These are phyloP conservation scores for Aphelenchoides avenae DNA, from an alignment of 1,140 invertebrate species.

Conservation along the genomic window DNA sequence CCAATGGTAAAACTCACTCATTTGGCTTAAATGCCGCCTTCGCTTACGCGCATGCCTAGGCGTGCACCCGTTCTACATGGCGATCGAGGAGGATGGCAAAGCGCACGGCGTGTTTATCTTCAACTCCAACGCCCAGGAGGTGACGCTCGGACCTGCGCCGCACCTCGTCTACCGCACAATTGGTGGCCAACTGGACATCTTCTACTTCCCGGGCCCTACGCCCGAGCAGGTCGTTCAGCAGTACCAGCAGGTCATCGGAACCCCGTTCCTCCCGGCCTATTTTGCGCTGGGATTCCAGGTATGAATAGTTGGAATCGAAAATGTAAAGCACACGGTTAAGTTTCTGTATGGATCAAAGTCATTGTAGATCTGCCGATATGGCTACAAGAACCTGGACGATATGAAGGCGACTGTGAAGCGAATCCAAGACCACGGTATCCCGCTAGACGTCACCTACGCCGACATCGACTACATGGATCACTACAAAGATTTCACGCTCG, in stretches of 20 bases:
- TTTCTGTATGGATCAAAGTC: too few relatives aligned
- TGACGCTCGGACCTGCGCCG: slow-evolving; percentile 54
- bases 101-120: slow-evolving; percentile 63
- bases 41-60: slow-evolving; percentile 49
- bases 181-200: slow-evolving; percentile 61
- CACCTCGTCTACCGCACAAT: slow-evolving; percentile 54
- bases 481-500: slow-evolving; percentile 74
- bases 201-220: slow-evolving; percentile 62
- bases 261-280: slow-evolving; percentile 61
- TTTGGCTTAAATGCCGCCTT: too few relatives aligned
- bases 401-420: slow-evolving; percentile 63
- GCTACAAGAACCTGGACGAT: slow-evolving; percentile 69
- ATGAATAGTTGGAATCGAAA: background rate
- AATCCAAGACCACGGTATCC: slow-evolving; percentile 59
- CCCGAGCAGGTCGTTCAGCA: slow-evolving; percentile 64
- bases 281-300: slow-evolving; percentile 60
- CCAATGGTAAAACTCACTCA: too few relatives aligned
- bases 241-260: slow-evolving; percentile 61
- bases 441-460: slow-evolving; percentile 50
- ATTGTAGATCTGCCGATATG: slow-evolving; percentile 69
- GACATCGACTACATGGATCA: slow-evolving; percentile 82
- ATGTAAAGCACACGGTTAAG: too few relatives aligned
- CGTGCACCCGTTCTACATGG: slow-evolving; percentile 65
- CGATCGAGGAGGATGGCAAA: slow-evolving; percentile 63
- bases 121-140: slow-evolving; percentile 63